phyloP scores from a whole-genome alignment of 2,797 vertebrate species.

The Neosalanx taihuensis region DNA sequence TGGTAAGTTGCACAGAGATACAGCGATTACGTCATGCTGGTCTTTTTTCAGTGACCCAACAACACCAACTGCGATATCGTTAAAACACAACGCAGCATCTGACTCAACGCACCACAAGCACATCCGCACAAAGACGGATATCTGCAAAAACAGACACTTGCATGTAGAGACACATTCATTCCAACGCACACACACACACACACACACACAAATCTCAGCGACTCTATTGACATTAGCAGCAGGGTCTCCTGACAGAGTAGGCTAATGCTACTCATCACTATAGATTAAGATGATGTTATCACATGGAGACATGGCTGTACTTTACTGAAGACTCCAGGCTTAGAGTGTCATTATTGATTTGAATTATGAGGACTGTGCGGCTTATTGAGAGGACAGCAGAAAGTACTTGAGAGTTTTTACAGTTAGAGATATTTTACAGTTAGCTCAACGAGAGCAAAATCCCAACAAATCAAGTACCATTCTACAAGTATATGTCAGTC shows the following conservation, averaged over 20 bases:
- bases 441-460: no score
- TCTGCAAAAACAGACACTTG: not conserved
- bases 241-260: not conserved
- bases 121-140: not conserved
- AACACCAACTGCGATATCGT: not conserved
- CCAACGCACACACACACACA: not conserved
- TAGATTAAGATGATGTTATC: slow-evolving; percentile 8
- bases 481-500: no score
- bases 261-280: not conserved
- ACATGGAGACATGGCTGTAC: no score
- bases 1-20: not conserved
- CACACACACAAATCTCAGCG: not conserved
- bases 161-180: not conserved
- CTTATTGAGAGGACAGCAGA: no score
- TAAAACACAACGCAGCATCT: not conserved
- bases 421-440: no score
- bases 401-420: no score
- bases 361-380: no score
- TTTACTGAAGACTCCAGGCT: no score
- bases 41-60: not conserved
- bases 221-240: not conserved
- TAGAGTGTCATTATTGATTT: no score
- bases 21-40: not conserved
- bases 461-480: no score
- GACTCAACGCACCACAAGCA: not conserved